Evolutionary conservation across 2,888 invertebrate genomes (phyloP), one percentile per base, ranked within the genome.

Genomic region (Tribolium freemani): DNA sequence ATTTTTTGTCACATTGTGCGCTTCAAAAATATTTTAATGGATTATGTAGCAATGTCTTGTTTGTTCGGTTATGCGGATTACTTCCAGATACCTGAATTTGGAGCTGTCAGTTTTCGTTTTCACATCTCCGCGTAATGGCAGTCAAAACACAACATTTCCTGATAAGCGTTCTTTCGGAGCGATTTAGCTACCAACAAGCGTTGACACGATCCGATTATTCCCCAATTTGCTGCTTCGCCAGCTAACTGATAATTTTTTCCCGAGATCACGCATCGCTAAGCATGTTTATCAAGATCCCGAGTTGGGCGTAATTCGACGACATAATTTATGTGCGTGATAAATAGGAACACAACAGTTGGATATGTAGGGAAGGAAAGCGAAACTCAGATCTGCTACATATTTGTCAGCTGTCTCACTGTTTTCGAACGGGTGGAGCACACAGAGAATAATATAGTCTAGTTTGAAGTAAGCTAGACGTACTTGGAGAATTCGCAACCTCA

Each of bases 281-380:
- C 58, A n/a, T 31, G 56, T 48, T 69, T 53, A 69, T 69, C 69
- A 54, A 63, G 69, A 69, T 69, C 51, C 46, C 21, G 46, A 13
- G 53, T 16, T 11, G 50, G n/a, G 58, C 44, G 21, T 61, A 69
- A 69, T 69, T 61, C 53, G 69, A 53, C 61, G 69, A 69, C 64
- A 64, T 70, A 64, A 70, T 70, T 70, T 70, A 70, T 70, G 56
- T 64, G 56, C 64, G 64, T 70, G 70, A 64, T 70, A 64, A 70
- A 70, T 70, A 70, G 21, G 46, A 66, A 51, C 66, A 38, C 54
- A 54, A 46, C 54, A 56, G 45, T 46, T 26, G 66, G 21, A 46
- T 21, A 53, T 64, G 26, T 9, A 30, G 48, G 50, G 21, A 63
- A 51, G 45, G 66, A 54, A 66, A 46, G 54, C 66, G 67, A 67